phyloP scores from a whole-genome alignment of 2,113 vertebrate genomes.

The Gasterosteus aculeatus region DNA sequence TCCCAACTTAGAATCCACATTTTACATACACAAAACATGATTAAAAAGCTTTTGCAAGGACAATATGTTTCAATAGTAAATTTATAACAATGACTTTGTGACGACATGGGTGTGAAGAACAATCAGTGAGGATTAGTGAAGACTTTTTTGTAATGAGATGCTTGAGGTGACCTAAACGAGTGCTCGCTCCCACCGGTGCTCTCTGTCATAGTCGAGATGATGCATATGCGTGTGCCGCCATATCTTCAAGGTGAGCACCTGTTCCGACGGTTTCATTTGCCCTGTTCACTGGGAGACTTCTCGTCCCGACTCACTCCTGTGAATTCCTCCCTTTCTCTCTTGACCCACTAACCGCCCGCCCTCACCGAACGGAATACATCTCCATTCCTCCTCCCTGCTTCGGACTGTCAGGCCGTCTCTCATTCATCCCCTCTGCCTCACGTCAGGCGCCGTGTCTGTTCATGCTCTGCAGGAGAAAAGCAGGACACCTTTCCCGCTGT shows the following conservation, averaged over 20 bases:
- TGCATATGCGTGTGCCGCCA: slow-evolving; percentile 7
- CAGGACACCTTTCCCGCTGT: slow-evolving; percentile 54
- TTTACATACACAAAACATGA: background rate
- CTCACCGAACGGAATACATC: slow-evolving; percentile 32
- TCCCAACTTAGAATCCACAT: background rate
- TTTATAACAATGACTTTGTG: background rate
- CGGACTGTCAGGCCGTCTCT: slow-evolving; percentile 54
- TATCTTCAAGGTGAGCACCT: slow-evolving; percentile 27
- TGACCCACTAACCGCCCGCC: background rate
- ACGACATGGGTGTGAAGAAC: slow-evolving; percentile 9
- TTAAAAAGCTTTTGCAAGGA: background rate
- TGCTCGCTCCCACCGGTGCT: slow-evolving; percentile 12
- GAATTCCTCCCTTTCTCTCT: slow-evolving; percentile 15
- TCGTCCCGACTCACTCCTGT: slow-evolving; percentile 20
- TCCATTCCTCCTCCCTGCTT: slow-evolving; percentile 32
- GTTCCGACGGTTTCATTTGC: slow-evolving; percentile 40
- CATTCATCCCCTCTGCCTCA: slow-evolving; percentile 48
- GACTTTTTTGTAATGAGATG: slow-evolving; percentile 17
- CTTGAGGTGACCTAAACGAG: slow-evolving; percentile 32
- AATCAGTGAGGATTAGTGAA: slow-evolving; percentile 32
- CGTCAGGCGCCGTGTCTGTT: slow-evolving; percentile 66
- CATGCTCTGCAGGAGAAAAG: slow-evolving; percentile 73
- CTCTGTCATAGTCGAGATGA: slow-evolving; percentile 24
- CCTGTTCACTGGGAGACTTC: slow-evolving; percentile 33
- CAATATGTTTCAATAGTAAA: background rate